Evolutionary conservation across 2,113 vertebrate genomes (phyloP), one percentile per base, ranked within the genome.

Genomic region (Chiloscyllium plagiosum): DNA sequence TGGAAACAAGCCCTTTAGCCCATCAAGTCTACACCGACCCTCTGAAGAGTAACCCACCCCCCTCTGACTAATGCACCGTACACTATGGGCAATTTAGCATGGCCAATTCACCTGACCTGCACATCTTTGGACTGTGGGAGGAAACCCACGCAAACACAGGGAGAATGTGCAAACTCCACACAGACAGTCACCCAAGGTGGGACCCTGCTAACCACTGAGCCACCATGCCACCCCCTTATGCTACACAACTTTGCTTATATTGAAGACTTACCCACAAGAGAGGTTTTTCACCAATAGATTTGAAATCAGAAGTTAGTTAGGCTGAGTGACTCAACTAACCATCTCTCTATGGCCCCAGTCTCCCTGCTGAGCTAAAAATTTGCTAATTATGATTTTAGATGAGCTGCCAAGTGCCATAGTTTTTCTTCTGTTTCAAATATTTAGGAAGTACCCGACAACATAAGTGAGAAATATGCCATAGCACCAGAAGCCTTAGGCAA

Each of bases 381-480:
- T 37, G 29, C 19, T 61, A 93, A 93, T 93, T 20, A 65, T 65
- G 26, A 15, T 52, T 52, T 22, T 87, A 29, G 24, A 89, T 8
- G 1, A 61, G 61, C 50, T 20, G 29, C 24, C 19, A 90, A 19
- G 19, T 66, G 33, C 61, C 20, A 93, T 61, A 92, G 56, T 2
- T 92, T 89, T 37, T 66, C 56, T 92, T 61, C 89, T 42, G 89
- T 20, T 68, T 65, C 89, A 93, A n/a, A 33, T 65, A 19, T 20
- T 68, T 93, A 93, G 61, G 66, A 93, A 93, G n/a, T 93, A n/a
- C 33, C 61, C 66, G 89, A 93, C 61, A 93, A 37, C 29, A 37
- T 93, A 93, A 93, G 65, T 93, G 89, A 61, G 89, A 65, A 92
- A 92, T 92, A 37, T 66, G 56, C 33, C 89, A 66, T 12, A 26